phyloP scores from a whole-genome alignment of 2,888 invertebrate genomes.

The Cheilosia grossa region DNA sequence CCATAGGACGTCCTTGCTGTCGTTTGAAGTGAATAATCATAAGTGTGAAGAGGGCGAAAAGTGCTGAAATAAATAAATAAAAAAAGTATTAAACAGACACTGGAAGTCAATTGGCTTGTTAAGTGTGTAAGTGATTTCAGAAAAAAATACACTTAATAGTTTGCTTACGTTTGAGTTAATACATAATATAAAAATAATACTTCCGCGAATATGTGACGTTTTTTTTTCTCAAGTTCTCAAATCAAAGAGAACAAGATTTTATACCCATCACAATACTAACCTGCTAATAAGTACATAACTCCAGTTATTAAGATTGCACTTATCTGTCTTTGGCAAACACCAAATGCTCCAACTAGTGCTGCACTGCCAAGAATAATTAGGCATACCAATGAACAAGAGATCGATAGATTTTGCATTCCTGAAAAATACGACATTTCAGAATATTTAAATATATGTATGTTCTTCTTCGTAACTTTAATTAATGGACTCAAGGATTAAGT shows the following conservation, averaged over 20 bases:
- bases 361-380: constrained; percentile 94
- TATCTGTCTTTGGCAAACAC: constrained; percentile 95
- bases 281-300: constrained; percentile 96
- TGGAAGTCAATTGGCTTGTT: too few relatives aligned
- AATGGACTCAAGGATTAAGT: too few relatives aligned
- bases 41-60: constrained; percentile 95
- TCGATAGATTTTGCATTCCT: constrained; percentile 98
- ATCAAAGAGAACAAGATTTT: not conserved
- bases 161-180: too few relatives aligned
- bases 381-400: constrained; percentile 96
- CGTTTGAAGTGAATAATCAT: constrained; percentile 97
- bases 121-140: too few relatives aligned
- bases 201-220: too few relatives aligned
- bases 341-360: constrained; percentile 94
- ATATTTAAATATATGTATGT: too few relatives aligned
- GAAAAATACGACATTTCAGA: constrained; percentile 3
- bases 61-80: constrained; percentile 85
- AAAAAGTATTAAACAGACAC: not conserved
- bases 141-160: too few relatives aligned
- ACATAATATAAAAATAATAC: too few relatives aligned
- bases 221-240: not conserved
- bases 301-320: constrained; percentile 97
- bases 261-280: constrained; percentile 84
- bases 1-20: constrained; percentile 87
- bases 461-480: too few relatives aligned